These are phyloP conservation scores for Hypolimnas misippus DNA, from an alignment of 2,888 invertebrate species.

Conservation along the genomic window DNA sequence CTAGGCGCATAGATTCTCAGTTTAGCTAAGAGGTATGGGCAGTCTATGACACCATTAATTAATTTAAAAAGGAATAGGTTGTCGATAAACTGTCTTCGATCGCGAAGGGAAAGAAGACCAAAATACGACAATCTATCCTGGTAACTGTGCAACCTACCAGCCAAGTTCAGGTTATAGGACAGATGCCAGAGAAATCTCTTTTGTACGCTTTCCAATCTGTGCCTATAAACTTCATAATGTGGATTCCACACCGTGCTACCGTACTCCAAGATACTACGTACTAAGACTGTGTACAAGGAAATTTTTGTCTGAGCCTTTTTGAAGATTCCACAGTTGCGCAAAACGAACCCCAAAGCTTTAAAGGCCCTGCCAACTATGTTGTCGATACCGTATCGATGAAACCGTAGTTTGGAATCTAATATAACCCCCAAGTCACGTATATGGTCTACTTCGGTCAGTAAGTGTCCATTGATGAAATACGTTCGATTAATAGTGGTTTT, in stretches of 20 bases:
- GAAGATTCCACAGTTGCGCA: neutral
- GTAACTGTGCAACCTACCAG: no score
- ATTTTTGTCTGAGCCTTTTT: neutral
- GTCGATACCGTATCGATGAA: neutral
- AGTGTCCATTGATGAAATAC: neutral
- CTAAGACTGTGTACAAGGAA: neutral
- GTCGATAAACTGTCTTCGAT: no score
- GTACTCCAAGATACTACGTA: neutral
- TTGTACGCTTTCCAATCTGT: neutral
- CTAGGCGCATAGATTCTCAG: no score
- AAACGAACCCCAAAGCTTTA: neutral
- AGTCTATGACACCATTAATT: no score
- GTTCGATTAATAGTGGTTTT: slow-evolving; percentile 4
- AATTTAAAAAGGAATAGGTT: no score
- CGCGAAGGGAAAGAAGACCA: no score
- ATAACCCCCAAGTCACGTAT: no score
- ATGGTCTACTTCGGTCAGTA: neutral
- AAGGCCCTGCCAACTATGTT: neutral
- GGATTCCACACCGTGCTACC: neutral
- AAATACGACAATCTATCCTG: no score
- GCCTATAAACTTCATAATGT: neutral
- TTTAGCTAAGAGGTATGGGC: no score
- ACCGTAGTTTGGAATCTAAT: neutral
- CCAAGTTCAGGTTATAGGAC: no score
- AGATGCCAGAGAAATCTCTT: neutral